These are phyloP conservation scores for Andricus curvator DNA, from an alignment of 2,888 invertebrate species.

Conservation along the genomic window DNA sequence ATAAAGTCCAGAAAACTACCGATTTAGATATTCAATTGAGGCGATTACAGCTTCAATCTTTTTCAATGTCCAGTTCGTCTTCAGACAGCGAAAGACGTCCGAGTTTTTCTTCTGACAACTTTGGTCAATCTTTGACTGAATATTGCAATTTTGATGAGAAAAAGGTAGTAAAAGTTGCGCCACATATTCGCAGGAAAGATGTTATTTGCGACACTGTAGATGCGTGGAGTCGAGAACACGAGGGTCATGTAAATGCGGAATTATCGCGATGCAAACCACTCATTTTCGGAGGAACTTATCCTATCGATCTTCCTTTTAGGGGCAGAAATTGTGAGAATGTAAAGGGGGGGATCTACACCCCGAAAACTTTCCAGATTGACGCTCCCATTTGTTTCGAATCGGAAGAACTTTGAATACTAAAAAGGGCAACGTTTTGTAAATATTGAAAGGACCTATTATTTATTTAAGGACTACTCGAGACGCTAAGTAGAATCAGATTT, in stretches of 20 bases:
- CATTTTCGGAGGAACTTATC: conserved; percentile 92
- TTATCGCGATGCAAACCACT: conserved; percentile 81
- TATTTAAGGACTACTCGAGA: conserved; percentile 7
- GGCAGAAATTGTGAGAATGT: neutral
- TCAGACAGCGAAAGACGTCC: conserved; percentile 52
- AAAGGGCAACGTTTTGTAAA: conserved; percentile 1
- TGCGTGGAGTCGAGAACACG: conserved; percentile 79
- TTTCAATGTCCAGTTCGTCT: conserved; percentile 59
- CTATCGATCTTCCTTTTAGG: conserved; percentile 86
- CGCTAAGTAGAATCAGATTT: conserved; percentile 11
- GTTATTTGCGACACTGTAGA: conserved; percentile 84
- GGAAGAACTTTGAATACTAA: conserved; percentile 34
- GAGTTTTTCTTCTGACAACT: conserved; percentile 42
- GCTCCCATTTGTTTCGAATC: conserved; percentile 74
- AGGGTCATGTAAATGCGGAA: conserved; percentile 51
- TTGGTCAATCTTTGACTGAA: conserved; percentile 67
- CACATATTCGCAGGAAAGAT: conserved; percentile 78
- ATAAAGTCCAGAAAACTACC: conserved; percentile 58
- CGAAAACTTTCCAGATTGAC: conserved; percentile 81
- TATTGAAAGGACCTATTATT: conserved; percentile 2
- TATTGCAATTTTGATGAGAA: conserved; percentile 75
- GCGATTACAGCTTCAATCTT: conserved; percentile 62
- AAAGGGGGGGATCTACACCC: conserved; percentile 49
- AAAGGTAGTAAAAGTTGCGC: conserved; percentile 73
- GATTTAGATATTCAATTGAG: conserved; percentile 74